Evolutionary conservation across 2,797 vertebrate genomes (phyloP).

Genomic region (Brotula barbata): DNA sequence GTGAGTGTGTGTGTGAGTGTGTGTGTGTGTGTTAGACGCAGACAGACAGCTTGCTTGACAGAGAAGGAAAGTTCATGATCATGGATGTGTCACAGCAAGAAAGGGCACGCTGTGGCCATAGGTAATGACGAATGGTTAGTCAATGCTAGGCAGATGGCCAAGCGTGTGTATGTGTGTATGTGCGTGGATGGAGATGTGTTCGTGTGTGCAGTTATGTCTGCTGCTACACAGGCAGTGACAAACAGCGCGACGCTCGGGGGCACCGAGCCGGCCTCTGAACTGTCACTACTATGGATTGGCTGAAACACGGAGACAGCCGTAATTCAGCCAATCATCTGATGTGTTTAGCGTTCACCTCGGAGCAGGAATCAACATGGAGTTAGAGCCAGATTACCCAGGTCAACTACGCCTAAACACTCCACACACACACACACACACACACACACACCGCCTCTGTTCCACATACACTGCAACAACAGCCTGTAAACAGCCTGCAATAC

Average conservation of each 20-base stretch:
- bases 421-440: constrained; percentile 32
- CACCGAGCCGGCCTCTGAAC: constrained; percentile 41
- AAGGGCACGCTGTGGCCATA: constrained; percentile 43
- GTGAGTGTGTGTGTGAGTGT: constrained; percentile 18
- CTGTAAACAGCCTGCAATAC: constrained; percentile 24
- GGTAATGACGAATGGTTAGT: constrained; percentile 57
- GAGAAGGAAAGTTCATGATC: not conserved
- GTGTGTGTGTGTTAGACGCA: not conserved
- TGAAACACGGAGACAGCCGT: constrained; percentile 49
- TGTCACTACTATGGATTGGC: constrained; percentile 59
- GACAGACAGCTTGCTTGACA: constrained; percentile 5
- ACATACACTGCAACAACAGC: constrained; percentile 1
- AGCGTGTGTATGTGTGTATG: constrained; percentile 26
- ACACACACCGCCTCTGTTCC: constrained; percentile 33
- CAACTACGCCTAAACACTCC: constrained; percentile 34
- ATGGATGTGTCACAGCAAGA: constrained; percentile 11
- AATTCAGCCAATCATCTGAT: constrained; percentile 61
- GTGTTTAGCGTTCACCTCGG: constrained; percentile 43
- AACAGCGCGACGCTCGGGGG: constrained; percentile 39
- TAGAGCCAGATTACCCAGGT: constrained; percentile 47
- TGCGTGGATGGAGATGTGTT: constrained; percentile 28
- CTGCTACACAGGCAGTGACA: constrained; percentile 32
- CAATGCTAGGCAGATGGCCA: constrained; percentile 56
- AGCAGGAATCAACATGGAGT: constrained; percentile 60
- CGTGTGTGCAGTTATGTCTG: constrained; percentile 17